Conservation (phyloP, 2,888 invertebrate species). For the Drosophila demipolita region DNA sequence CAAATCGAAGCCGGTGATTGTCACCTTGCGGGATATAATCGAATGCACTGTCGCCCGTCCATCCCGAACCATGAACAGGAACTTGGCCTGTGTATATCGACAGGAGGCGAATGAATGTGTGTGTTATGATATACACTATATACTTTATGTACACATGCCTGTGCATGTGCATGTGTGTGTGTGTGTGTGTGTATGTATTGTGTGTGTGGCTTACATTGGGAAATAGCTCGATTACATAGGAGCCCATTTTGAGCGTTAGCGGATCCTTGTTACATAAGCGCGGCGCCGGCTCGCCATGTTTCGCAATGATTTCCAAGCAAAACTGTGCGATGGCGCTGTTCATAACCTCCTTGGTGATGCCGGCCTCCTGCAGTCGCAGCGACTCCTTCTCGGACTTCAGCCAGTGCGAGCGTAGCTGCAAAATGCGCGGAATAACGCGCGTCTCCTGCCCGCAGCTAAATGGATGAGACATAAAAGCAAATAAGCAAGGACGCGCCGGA, state of each 20-base stretch:
- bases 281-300: constrained; percentile 97
- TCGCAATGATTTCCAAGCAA: constrained; percentile 97
- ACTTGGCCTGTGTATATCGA: constrained; percentile 89
- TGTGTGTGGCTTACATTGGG: constrained; percentile 88
- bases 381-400: constrained; percentile 96
- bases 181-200: background rate
- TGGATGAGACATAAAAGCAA: constrained; percentile 46
- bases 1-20: constrained; percentile 94
- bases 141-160: background rate
- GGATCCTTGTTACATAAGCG: constrained; percentile 99
- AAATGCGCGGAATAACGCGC: constrained; percentile 97
- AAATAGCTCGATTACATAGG: constrained; percentile 96
- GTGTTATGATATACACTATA: constrained; percentile 4
- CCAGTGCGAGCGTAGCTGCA: constrained; percentile 98
- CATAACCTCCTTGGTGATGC: constrained; percentile 95
- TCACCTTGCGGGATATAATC: constrained; percentile 97
- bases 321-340: constrained; percentile 98
- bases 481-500: constrained; percentile 35
- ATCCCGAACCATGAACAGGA: constrained; percentile 99
- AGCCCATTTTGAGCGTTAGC: constrained; percentile 97
- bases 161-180: background rate
- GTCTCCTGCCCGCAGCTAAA: constrained; percentile 97
- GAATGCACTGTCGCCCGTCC: constrained; percentile 99
- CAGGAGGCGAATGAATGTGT: background rate
- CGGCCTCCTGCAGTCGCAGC: constrained; percentile 95